Base-by-base conservation (phyloP, 2,888 invertebrate genomes). In the Mongoloraphidia duomilia region DNA sequence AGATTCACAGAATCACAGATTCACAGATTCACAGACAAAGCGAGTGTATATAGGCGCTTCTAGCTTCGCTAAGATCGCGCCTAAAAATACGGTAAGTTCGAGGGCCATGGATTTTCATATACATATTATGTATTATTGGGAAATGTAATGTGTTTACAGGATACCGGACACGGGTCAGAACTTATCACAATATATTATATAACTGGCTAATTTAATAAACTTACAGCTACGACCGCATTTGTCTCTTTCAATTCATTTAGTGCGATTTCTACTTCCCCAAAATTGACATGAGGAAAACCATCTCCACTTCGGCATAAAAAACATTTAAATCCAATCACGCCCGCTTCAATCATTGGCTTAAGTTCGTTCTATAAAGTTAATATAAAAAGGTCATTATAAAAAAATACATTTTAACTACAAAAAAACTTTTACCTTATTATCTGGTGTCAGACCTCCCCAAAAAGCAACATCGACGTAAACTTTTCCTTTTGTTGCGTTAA, bases 401-500 rank as follows among this genome's bases (percentile, higher is more conserved):
- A n/a, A 26, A 17, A 17, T 17, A 17, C 17, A 17, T 17, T 17
- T 17, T 4, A 17, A 17, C 4, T 17, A 4, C 17, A 40, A 12
- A 44, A 14, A 26, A 12, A 11, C 9, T 50, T 55, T 58, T 62
- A 78, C 78, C 62, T 75, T 65, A 63, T 84, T 84, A 50, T 73
- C 77, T 1, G 79, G 80, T 44, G 82, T 72, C 1, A 84, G 73
- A n/a, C 84, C 84, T n/a, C 84, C 84, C 84, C 84, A 85, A 64
- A 84, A 84, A 3, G 77, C 84, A 41, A 84, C 78, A 60, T 85
- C 84, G 0, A 83, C 77, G 55, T 71, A 80, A 26, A 78, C 69
- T 55, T 68, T 65, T 2, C 72, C 75, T 38, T 68, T 63, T 0
- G 84, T 82, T 3, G 75, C 71, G 9, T 65, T 57, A 2, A 76